Evolutionary conservation across 2,797 vertebrate species (phyloP).

Genomic region (Lithobates pipiens): DNA sequence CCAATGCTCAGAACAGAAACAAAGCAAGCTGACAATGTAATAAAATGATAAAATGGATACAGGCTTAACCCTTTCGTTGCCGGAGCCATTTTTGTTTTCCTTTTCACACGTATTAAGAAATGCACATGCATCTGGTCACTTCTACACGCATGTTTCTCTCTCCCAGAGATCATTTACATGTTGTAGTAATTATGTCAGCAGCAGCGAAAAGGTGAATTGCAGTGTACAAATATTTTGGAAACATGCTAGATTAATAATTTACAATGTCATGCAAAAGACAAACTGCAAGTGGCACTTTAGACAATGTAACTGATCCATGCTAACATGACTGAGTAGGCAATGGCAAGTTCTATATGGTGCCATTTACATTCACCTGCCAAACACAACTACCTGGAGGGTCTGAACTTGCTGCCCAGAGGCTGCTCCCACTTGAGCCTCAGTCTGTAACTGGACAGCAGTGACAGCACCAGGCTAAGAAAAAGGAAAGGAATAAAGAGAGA

Average conservation of each 20-base stretch:
- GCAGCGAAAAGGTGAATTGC: no score
- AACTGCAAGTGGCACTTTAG: not conserved
- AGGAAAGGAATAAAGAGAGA: slow-evolving; percentile 81
- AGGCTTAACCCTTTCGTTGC: not conserved
- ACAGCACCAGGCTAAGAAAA: slow-evolving; percentile 96
- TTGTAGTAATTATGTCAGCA: no score
- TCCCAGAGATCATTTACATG: no score
- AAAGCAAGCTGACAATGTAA: not conserved
- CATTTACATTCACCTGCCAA: slow-evolving; percentile 77
- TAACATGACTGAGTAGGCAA: not conserved
- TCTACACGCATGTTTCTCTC: no score
- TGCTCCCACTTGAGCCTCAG: slow-evolving; percentile 93
- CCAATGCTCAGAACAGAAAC: not conserved
- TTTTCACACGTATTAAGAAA: no score
- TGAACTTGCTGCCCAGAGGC: slow-evolving; percentile 98
- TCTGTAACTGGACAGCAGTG: slow-evolving; percentile 98
- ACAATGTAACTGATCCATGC: not conserved
- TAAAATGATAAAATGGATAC: not conserved
- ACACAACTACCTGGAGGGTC: slow-evolving; percentile 99
- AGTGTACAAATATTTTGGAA: no score
- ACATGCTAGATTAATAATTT: not conserved
- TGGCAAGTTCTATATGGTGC: slow-evolving; percentile 3
- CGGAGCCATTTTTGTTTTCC: no score
- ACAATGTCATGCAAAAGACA: not conserved
- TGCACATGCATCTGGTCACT: no score